These are phyloP conservation scores for Oedothorax gibbosus DNA, from an alignment of 1,140 invertebrate species.

Conservation along the genomic window DNA sequence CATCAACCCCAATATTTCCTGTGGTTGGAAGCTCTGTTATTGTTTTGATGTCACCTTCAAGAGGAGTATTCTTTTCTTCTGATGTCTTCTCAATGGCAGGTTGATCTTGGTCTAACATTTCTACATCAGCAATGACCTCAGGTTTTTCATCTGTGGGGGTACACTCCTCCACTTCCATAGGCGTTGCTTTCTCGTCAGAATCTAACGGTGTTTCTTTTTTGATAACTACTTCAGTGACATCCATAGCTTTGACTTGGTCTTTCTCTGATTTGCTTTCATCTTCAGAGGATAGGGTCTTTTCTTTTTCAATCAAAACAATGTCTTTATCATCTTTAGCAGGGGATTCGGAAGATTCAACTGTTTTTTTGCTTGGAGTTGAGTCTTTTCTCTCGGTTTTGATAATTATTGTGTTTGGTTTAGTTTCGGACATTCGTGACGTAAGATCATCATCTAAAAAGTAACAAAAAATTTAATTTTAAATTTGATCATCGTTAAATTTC, in stretches of 20 bases:
- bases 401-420: conserved; percentile 49
- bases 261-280: background rate
- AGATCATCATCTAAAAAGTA: conserved; percentile 39
- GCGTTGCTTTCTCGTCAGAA: background rate
- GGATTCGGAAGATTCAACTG: background rate
- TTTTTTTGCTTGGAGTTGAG: background rate
- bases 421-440: conserved; percentile 28
- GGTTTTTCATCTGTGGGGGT: background rate
- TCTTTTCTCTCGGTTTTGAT: conserved; percentile 57
- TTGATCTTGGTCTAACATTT: too few relatives aligned
- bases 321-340: background rate
- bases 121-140: too few relatives aligned
- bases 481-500: too few relatives aligned
- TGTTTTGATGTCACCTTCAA: too few relatives aligned
- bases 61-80: too few relatives aligned
- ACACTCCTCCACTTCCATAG: conserved; percentile 17
- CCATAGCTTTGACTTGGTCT: background rate
- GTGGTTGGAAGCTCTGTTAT: background rate
- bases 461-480: background rate
- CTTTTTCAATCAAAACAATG: background rate
- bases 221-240: conserved; percentile 4
- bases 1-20: background rate
- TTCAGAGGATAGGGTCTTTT: background rate
- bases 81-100: too few relatives aligned
- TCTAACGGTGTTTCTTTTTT: background rate